These are phyloP conservation scores for Dryocosmus kuriphilus DNA, from an alignment of 2,888 invertebrate species.

Conservation along the genomic window DNA sequence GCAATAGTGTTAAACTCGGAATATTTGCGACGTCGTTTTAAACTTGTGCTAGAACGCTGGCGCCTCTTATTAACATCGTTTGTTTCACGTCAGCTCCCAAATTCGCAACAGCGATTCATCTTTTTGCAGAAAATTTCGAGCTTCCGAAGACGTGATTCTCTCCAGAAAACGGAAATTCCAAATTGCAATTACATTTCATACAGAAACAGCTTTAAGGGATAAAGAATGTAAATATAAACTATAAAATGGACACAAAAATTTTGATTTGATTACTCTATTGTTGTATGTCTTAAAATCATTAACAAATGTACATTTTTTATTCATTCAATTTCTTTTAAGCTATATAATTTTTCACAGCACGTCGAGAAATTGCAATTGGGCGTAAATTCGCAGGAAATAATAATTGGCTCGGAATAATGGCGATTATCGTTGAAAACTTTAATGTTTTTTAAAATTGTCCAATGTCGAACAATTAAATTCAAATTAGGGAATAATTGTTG, in stretches of 20 bases:
- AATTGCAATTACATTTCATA: background rate
- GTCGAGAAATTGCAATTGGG: background rate
- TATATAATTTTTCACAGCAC: background rate
- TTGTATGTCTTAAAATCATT: too few species aligned
- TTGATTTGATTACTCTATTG: too few species aligned
- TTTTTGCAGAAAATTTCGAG: constrained; percentile 48
- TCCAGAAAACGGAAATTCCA: background rate
- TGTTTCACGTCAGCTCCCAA: constrained; percentile 50
- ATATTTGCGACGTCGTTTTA: constrained; percentile 61
- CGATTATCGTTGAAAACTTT: background rate
- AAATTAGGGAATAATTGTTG: background rate
- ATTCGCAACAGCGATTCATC: constrained; percentile 45
- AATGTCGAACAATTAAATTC: background rate
- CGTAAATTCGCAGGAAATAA: background rate
- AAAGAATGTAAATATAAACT: too few species aligned
- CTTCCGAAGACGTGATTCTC: constrained; percentile 5
- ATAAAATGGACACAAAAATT: too few species aligned
- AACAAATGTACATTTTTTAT: too few species aligned
- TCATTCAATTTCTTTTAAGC: too few species aligned
- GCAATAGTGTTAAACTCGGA: constrained; percentile 48
- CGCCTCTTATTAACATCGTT: constrained; percentile 56
- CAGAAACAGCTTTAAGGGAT: background rate
- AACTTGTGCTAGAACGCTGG: constrained; percentile 47
- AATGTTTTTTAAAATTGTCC: background rate
- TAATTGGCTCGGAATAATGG: background rate